A percentile compares a stretch with the other conserved stretches of the same genome.
Conservation (phyloP, 1,140 invertebrate species). For the Bombus waltoni region DNA sequence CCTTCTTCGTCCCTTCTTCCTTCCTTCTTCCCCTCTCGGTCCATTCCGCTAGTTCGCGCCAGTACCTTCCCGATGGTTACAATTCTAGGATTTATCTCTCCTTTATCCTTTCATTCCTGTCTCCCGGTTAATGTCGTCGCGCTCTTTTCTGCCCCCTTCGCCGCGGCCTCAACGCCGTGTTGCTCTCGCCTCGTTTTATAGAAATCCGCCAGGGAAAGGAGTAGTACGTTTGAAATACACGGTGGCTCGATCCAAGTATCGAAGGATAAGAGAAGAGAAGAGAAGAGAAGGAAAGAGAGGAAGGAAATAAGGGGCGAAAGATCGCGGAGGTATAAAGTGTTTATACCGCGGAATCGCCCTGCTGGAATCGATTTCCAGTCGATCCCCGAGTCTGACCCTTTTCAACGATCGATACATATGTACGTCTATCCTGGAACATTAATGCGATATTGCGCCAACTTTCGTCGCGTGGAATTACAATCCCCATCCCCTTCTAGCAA, state of each 20-base stretch:
- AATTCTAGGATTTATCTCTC: constrained; percentile 61
- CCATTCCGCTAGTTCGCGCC: constrained; percentile 55
- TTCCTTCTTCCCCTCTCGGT: not conserved
- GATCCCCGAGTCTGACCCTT: not conserved
- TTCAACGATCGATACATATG: not conserved
- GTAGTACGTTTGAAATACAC: not conserved
- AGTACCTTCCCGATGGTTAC: constrained; percentile 56
- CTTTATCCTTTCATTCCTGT: constrained; percentile 58
- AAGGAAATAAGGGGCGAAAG: not conserved
- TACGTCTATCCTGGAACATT: constrained; percentile 1
- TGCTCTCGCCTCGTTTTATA: constrained; percentile 18
- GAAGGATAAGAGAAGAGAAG: not conserved
- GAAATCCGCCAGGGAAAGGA: not conserved
- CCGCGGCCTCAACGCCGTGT: not conserved
- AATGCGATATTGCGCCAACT: constrained; percentile 17
- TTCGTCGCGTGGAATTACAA: constrained; percentile 7
- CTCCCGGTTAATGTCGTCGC: constrained; percentile 31
- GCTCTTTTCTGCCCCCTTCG: not conserved
- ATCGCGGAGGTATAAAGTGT: constrained; percentile 4
- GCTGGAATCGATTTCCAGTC: constrained; percentile 19
- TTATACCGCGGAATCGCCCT: not conserved
- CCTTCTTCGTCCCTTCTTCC: no score
- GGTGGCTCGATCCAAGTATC: not conserved
- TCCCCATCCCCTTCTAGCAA: not conserved
- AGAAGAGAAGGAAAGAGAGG: not conserved